These are phyloP conservation scores for Brachionus rotundiformis DNA, from an alignment of 1,140 invertebrate species.

Conservation along the genomic window DNA sequence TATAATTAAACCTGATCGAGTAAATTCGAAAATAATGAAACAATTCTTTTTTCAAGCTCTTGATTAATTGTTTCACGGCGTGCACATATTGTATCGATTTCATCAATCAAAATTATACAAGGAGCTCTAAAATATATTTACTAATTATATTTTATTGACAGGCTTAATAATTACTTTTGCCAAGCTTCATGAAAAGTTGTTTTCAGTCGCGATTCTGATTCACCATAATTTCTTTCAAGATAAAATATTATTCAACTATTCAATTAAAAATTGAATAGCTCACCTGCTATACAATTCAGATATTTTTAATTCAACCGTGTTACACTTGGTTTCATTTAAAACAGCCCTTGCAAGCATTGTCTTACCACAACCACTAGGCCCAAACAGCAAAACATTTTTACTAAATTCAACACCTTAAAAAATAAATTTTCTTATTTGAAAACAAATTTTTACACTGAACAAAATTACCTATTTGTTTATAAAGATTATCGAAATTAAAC, in stretches of 20 bases:
- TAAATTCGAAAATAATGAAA: conserved; percentile 84
- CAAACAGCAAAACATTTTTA: conserved; percentile 79
- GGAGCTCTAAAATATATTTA: conserved; percentile 65
- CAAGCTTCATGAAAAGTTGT: conserved; percentile 50
- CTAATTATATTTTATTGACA: no score
- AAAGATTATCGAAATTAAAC: background rate
- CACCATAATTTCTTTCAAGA: conserved; percentile 26
- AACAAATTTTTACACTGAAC: background rate
- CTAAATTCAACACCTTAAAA: conserved; percentile 93
- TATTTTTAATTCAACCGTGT: conserved; percentile 77
- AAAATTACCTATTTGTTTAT: background rate
- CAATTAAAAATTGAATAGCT: background rate
- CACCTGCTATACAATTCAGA: conserved; percentile 36
- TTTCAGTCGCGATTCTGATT: conserved; percentile 23
- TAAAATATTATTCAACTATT: background rate
- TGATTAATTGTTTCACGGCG: conserved; percentile 77
- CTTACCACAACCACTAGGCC: conserved; percentile 90
- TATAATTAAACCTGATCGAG: conserved; percentile 72
- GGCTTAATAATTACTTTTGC: conserved; percentile 38
- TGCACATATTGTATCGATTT: conserved; percentile 83
- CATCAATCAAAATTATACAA: conserved; percentile 88
- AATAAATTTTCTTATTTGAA: conserved; percentile 59
- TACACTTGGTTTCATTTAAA: conserved; percentile 93
- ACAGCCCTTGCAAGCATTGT: conserved; percentile 94
- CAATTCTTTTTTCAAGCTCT: conserved; percentile 91